phyloP scores from a whole-genome alignment of 2,113 vertebrate species.

The Corythornis madagascariensis region DNA sequence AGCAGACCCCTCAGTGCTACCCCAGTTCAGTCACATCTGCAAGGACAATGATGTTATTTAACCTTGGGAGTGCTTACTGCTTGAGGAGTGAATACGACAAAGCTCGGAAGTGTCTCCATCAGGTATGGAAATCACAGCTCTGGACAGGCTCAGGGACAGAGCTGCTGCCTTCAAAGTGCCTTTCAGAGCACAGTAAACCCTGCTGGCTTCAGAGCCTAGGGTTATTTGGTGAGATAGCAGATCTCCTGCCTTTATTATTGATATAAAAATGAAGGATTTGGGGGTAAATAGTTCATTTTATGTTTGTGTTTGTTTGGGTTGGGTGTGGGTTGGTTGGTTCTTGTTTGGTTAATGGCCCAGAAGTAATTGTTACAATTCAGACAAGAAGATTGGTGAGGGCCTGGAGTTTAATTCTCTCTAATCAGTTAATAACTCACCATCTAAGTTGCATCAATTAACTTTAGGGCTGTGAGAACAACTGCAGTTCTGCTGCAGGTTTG shows the following conservation, averaged over 20 bases:
- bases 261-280: neutral
- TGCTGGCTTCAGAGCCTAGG: neutral
- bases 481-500: neutral
- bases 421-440: neutral
- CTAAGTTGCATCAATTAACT: neutral
- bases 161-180: neutral
- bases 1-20: conserved; percentile 92
- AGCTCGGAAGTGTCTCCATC: conserved; percentile 95
- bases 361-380: neutral
- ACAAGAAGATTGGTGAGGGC: neutral
- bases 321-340: neutral
- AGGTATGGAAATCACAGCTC: conserved; percentile 77
- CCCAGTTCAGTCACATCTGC: conserved; percentile 94
- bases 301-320: too few relatives aligned
- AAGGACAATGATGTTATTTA: conserved; percentile 96
- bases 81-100: conserved; percentile 97
- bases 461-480: neutral
- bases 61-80: conserved; percentile 96
- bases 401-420: neutral
- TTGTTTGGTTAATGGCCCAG: neutral
- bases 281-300: too few relatives aligned
- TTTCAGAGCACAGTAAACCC: neutral
- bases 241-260: neutral
- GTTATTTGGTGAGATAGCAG: neutral
- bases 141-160: neutral